Evolutionary conservation across 2,113 vertebrate genomes (phyloP), one percentile per base, ranked within the genome.

Genomic region (Nothobranchius kuhntae): DNA sequence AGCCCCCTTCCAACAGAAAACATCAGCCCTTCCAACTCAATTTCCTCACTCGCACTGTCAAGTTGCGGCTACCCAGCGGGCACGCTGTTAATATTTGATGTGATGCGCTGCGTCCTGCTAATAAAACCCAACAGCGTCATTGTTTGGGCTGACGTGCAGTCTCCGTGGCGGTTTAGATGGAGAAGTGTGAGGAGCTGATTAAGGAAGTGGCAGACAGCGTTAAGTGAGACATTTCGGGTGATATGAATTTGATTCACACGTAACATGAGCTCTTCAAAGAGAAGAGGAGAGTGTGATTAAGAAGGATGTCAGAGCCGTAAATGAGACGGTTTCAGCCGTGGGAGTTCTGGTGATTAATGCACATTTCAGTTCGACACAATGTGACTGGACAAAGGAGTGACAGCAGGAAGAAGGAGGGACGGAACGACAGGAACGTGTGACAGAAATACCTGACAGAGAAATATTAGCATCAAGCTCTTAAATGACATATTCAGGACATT

Each of bases 21-120:
- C 68, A 57, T 53, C 26, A 54, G 59, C 71, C 70, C 53, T 62
- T 82, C 76, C 53, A 45, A 73, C 55, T 70, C 69, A 65, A 61
- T 87, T 78, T 81, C 78, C 74, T 75, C 30, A 15, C 72, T 68
- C 61, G 17, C 2, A 6, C 59, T 65, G 76, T 75, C 65, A 56
- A 69, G 71, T 62, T 11, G 6, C 67, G 53, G 11, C 56, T 71
- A 63, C 62, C 67, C 60, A 15, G 52, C 63, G 21, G 68, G 67
- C 59, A 48, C 13, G 71, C 42, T 60, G 54, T 86, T 72, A 84
- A 86, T 87, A 75, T 73, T 83, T 85, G 70, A 83, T 81, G 71
- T 14, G 17, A 73, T 38, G 58, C 3, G 13, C 46, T 54, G 51
- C 72, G 30, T 71, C 45, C 60, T 55, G 21, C 70, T 52, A 75